These are phyloP conservation scores for Caenorhabditis sp. DNA, from an alignment of 2,888 invertebrate genomes.

Conservation along the genomic window DNA sequence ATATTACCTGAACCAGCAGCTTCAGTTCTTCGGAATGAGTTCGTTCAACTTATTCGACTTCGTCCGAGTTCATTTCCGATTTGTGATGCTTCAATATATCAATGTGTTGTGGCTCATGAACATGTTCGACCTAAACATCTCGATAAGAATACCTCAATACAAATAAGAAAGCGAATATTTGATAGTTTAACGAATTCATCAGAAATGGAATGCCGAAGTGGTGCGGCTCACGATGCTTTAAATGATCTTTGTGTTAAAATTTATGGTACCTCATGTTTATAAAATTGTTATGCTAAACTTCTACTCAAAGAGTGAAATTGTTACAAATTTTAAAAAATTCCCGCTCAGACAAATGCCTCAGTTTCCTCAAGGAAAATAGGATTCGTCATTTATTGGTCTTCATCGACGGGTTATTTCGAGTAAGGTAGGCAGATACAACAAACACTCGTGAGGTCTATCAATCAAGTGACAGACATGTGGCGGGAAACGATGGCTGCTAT, in stretches of 20 bases:
- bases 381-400: slow-evolving; percentile 34
- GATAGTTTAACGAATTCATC: slow-evolving; percentile 39
- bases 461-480: background rate
- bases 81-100: slow-evolving; percentile 43
- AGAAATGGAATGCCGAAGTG: slow-evolving; percentile 45
- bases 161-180: slow-evolving; percentile 35
- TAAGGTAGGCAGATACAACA: slow-evolving; percentile 21
- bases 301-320: too few species aligned
- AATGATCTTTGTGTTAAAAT: slow-evolving; percentile 49
- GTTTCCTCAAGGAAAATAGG: slow-evolving; percentile 16
- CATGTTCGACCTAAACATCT: slow-evolving; percentile 22
- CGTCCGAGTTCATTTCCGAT: slow-evolving; percentile 37
- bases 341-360: slow-evolving; percentile 37
- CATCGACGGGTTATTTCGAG: slow-evolving; percentile 31
- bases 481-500: background rate
- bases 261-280: slow-evolving; percentile 46
- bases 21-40: slow-evolving; percentile 42
- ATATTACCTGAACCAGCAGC: slow-evolving; percentile 43
- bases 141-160: slow-evolving; percentile 7
- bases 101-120: slow-evolving; percentile 36
- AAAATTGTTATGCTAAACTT: too few species aligned
- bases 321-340: background rate
- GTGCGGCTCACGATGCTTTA: slow-evolving; percentile 44
- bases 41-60: slow-evolving; percentile 42
- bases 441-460: background rate